These are phyloP conservation scores for Drosophila murphyi DNA, from an alignment of 1,140 invertebrate species.

Conservation along the genomic window DNA sequence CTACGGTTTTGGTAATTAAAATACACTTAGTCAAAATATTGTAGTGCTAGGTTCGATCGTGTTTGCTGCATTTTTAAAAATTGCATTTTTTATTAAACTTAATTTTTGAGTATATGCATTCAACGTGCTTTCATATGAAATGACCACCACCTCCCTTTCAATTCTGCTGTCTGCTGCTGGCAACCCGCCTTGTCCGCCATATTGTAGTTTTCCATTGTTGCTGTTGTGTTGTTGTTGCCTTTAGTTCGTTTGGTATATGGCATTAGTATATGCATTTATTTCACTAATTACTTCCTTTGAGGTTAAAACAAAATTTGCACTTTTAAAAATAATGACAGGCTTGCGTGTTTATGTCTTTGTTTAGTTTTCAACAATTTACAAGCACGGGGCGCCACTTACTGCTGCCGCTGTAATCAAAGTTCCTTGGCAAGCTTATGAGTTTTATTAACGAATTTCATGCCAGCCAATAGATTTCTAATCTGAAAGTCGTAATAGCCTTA, in stretches of 20 bases:
- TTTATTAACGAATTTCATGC: background rate
- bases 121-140: background rate
- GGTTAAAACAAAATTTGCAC: constrained; percentile 84
- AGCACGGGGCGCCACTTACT: constrained; percentile 18
- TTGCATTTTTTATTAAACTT: constrained; percentile 79
- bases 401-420: too few relatives aligned
- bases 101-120: constrained; percentile 46
- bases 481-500: too few relatives aligned
- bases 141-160: background rate
- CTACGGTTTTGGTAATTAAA: constrained; percentile 82
- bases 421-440: too few relatives aligned
- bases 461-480: background rate
- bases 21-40: constrained; percentile 76
- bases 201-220: constrained; percentile 49
- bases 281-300: constrained; percentile 83
- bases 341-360: constrained; percentile 84
- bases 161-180: background rate
- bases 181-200: constrained; percentile 32
- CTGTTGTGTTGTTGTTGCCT: constrained; percentile 3
- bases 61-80: constrained; percentile 74
- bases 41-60: constrained; percentile 31
- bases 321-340: constrained; percentile 84
- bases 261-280: constrained; percentile 73
- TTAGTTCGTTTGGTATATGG: constrained; percentile 36
- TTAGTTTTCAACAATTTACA: constrained; percentile 61